These are phyloP conservation scores for Shargacucullia verbasci DNA, from an alignment of 2,888 invertebrate species.

Conservation along the genomic window DNA sequence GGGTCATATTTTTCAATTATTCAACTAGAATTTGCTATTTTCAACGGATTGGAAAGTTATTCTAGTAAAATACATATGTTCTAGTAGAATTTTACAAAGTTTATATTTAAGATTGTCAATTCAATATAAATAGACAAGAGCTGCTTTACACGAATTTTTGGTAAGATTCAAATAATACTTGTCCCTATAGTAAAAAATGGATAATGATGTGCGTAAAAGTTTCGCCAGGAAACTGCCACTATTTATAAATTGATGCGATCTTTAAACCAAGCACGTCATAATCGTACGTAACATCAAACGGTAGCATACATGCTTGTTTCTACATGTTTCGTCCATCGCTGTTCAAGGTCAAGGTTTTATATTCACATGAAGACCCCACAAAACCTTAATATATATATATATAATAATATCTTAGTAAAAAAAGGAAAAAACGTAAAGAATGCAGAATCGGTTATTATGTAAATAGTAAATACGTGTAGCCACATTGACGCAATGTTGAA, in stretches of 20 bases:
- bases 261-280: constrained; percentile 43
- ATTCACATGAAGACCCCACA: too few species aligned
- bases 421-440: constrained; percentile 44
- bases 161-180: constrained; percentile 8
- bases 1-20: too few species aligned
- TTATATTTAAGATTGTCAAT: too few species aligned
- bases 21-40: too few species aligned
- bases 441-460: constrained; percentile 68
- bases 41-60: too few species aligned
- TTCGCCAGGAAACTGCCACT: constrained; percentile 48
- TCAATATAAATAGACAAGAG: too few species aligned
- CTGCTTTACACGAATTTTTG: not conserved
- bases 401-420: not conserved
- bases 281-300: constrained; percentile 47
- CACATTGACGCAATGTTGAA: constrained; percentile 49
- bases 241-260: constrained; percentile 50
- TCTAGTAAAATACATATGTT: too few species aligned
- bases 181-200: constrained; percentile 3
- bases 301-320: constrained; percentile 25
- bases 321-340: not conserved
- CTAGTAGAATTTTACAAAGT: too few species aligned
- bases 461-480: constrained; percentile 56
- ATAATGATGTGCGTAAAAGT: constrained; percentile 26
- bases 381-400: too few species aligned
- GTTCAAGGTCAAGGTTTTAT: too few species aligned